Base-by-base conservation (phyloP, 2,797 vertebrate genomes). In the Sciaenops ocellatus region DNA sequence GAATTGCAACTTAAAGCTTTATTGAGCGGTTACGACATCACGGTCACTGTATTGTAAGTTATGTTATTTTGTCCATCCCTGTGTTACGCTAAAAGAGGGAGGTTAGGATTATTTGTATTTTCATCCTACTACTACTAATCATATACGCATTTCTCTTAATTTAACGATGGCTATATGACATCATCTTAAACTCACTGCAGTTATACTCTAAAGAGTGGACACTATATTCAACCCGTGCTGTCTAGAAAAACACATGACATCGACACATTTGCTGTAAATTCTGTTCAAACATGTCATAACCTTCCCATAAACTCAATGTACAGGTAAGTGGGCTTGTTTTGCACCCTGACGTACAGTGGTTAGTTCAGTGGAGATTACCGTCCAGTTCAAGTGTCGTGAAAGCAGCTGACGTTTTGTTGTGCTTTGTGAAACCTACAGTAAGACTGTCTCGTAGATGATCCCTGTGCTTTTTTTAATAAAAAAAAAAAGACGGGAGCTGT, bases 301-400 rank as follows among this genome's bases (percentile, higher is more conserved):
- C 50, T 18, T 76, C 64, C 74, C 77, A 51, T 50, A 22, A 9
- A 15, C 26, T 78, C 72, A 34, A 72, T 73, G 66, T 86, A 62
- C 62, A 80, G 73, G 67, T 73, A 5, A 54, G 86, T 63, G 62
- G 73, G 22, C 68, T 83, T 41, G 76, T 85, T 68, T 69, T 73
- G 41, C 64, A 13, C 52, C 34, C 64, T 62, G 65, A 55, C n/a
- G 34, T 84, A 13, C 77, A 79, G 86, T 85, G 62, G 79, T 79
- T 76, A 59, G 67, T 87, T 72, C 80, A 78, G 82, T 86, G 79
- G 68, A 79, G 71, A 61, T 65, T 38, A 48, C 50, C 13, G 46
- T 86, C 56, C 75, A 73, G 86, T 87, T 69, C 67, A 62, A 56
- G 77, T 88, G 77, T 84, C 9, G 86, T 87, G 69, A 77, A 84